Base-by-base conservation (phyloP, 2,113 vertebrate species). In the Barbus barbus region DNA sequence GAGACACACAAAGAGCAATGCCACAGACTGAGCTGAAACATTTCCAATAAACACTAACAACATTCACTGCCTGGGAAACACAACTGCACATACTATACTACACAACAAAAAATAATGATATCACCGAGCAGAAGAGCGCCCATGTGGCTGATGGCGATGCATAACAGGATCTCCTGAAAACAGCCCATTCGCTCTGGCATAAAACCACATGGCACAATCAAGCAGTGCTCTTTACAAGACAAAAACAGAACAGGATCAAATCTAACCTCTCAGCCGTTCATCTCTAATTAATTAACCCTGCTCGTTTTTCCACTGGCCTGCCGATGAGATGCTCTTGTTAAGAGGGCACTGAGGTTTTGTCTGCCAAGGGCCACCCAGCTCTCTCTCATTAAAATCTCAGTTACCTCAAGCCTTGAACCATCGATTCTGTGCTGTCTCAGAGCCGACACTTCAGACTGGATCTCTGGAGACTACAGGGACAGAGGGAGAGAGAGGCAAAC, bases 301-400 rank as follows among this genome's bases (percentile, higher is more conserved):
- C 65, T 78, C 67, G 76, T 83, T 86, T 88, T 81, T 86, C 71
- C 84, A 84, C 85, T 78, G 89, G 85, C 82, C 36, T 71, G 78
- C 53, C 2, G 53, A 20, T 56, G 75, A 89, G 41, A 44, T 65
- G 58, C 33, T 77, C 41, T 63, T 69, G 61, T 53, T 58, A 69
- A 78, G 44, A 67, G 74, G 63, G 7, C 61, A 38, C 9, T 36
- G 51, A 82, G 60, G 74, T 84, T 46, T 56, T 9, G 9, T 67
- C 84, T 89, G 78, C 76, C 78, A 24, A 91, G 87, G 88, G 56
- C 83, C 13, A 56, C 84, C 90, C 86, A 51, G 89, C 85, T 85
- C 83, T 83, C 16, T 91, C 91, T 91, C 90, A 93, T 94, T 94
- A 93, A 89, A 85, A 82, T 89, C 88, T 90, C 89, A 93, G 91